These are phyloP conservation scores for Cylloceria caligata DNA, from an alignment of 2,888 invertebrate genomes.

Conservation along the genomic window DNA sequence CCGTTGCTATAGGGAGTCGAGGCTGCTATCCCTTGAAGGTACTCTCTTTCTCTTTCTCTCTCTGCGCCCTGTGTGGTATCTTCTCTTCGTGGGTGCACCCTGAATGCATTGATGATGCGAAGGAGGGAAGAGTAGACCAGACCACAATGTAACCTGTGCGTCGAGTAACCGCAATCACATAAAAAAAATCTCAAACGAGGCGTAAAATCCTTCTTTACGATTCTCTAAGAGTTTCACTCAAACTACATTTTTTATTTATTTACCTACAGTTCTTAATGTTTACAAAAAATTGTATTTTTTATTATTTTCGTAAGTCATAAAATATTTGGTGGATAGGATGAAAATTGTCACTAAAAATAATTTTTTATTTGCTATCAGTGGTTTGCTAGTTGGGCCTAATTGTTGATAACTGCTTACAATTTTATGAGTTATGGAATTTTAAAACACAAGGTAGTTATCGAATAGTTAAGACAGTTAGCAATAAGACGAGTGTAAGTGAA, in stretches of 20 bases:
- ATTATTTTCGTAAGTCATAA: not conserved
- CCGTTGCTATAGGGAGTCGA: constrained; percentile 33
- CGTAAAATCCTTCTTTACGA: constrained; percentile 29
- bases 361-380: too few relatives aligned
- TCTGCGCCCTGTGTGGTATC: constrained; percentile 49
- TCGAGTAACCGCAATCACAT: not conserved
- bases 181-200: constrained; percentile 42
- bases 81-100: constrained; percentile 33
- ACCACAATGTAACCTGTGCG: constrained; percentile 1
- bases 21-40: not conserved
- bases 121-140: constrained; percentile 26
- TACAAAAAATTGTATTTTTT: not conserved
- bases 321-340: too few relatives aligned
- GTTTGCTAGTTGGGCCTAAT: too few relatives aligned
- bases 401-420: too few relatives aligned
- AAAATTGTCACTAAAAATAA: too few relatives aligned
- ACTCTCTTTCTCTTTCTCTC: not conserved
- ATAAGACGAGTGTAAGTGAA: too few relatives aligned
- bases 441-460: too few relatives aligned
- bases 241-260: not conserved
- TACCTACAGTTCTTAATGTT: not conserved
- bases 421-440: too few relatives aligned
- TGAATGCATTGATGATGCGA: constrained; percentile 7
- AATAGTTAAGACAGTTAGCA: too few relatives aligned
- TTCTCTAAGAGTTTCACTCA: not conserved